These are phyloP conservation scores for Atethmia centrago DNA, from an alignment of 2,888 invertebrate genomes.

Conservation along the genomic window DNA sequence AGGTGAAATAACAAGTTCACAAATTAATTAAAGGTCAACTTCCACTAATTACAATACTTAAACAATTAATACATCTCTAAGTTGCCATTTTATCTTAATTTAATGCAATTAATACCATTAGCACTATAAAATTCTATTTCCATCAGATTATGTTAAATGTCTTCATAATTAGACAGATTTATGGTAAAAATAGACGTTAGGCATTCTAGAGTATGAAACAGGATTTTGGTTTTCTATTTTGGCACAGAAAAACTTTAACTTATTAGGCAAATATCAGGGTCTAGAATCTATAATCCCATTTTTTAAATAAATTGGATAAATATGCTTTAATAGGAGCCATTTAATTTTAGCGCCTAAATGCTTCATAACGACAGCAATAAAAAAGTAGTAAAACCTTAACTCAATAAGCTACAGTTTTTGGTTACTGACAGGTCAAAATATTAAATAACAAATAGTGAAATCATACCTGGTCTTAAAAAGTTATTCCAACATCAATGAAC, in stretches of 20 bases:
- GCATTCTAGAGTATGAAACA: slow-evolving; percentile 22
- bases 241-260: background rate
- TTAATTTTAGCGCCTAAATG: background rate
- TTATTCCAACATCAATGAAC: background rate
- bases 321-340: no score
- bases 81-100: slow-evolving; percentile 62
- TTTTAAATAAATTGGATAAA: background rate
- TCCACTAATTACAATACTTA: slow-evolving; percentile 63
- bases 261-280: background rate
- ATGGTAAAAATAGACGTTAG: slow-evolving; percentile 16
- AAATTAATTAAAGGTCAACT: slow-evolving; percentile 60
- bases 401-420: no score
- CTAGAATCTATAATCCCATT: background rate
- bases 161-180: slow-evolving; percentile 37
- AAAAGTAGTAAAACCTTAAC: background rate
- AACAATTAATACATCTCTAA: slow-evolving; percentile 59
- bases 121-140: slow-evolving; percentile 38
- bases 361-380: background rate
- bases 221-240: slow-evolving; percentile 30
- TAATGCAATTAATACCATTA: slow-evolving; percentile 55
- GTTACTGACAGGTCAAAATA: background rate
- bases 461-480: background rate
- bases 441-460: background rate
- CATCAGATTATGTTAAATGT: slow-evolving; percentile 40
- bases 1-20: slow-evolving; percentile 53